phyloP scores from a whole-genome alignment of 2,797 vertebrate species.

The Spinibarbus caldwelli region DNA sequence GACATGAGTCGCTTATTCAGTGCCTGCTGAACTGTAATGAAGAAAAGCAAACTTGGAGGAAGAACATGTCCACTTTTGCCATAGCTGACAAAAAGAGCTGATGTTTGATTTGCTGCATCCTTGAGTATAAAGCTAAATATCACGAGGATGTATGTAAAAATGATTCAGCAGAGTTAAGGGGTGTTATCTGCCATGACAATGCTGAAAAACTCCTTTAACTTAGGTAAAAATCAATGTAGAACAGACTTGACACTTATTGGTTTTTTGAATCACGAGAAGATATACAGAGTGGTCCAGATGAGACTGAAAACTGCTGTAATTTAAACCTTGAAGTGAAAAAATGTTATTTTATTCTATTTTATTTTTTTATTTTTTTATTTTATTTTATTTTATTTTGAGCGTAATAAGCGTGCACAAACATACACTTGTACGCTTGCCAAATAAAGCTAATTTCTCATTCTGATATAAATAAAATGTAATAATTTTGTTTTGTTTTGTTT shows the following conservation, averaged over 20 bases:
- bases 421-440: too few species aligned
- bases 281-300: background rate
- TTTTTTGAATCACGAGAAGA: background rate
- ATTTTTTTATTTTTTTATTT: background rate
- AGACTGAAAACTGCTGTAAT: background rate
- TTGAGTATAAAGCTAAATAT: background rate
- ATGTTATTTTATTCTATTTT: too few species aligned
- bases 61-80: slow-evolving; percentile 25
- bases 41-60: slow-evolving; percentile 13
- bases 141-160: background rate
- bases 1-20: background rate
- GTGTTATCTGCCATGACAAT: background rate
- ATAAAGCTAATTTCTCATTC: too few species aligned
- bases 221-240: background rate
- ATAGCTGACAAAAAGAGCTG: slow-evolving; percentile 59
- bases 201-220: background rate
- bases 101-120: slow-evolving; percentile 38
- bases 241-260: background rate
- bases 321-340: background rate
- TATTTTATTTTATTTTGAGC: background rate
- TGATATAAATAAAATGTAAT: too few species aligned
- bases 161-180: background rate
- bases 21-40: slow-evolving; percentile 9
- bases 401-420: background rate
- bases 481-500: background rate